Evolutionary conservation across 1,140 invertebrate genomes (phyloP), one percentile per base, ranked within the genome.

Genomic region (Zeugodacus cucurbitae): DNA sequence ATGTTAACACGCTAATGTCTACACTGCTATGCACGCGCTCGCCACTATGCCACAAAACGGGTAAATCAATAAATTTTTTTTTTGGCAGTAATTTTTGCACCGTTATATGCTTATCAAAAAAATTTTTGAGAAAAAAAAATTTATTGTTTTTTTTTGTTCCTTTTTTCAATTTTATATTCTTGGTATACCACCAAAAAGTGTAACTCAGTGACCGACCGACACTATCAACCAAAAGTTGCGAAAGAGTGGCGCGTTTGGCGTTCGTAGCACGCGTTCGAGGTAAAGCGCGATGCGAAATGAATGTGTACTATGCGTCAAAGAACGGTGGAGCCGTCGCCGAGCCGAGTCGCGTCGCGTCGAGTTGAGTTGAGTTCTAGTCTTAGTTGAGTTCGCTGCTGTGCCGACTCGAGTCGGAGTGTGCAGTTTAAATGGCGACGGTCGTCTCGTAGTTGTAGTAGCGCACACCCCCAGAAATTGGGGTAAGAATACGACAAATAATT

Each of bases 251-350:
- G 41, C 74, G 74, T 82, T 82, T 26, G 74, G 41, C 74, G 74
- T 82, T 82, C 74, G 74, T 82, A 82, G 37, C 74, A 82, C 41
- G 74, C 74, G 37, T 82, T 82, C 74, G 74, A 82, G 74, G 20
- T 82, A 82, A 82, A 82, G 74, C 74, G 74, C 74, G 74, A 82
- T 82, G 22, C 74, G 74, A 82, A 82, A 82, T 82, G 74, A 82
- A 48, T 82, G 74, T 82, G 74, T 26, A 41, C 74, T 34, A 48
- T 82, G 74, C 74, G 41, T 82, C 74, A 26, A 82, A 82, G 74
- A 82, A 34, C 41, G 22, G 22, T 37, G 74, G 74, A 82, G 74
- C 74, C 74, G 41, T 82, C 74, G 41, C 48, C 74, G 41, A 74
- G 34, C 34, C n/a, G 74, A 74, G 67, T 74, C 59, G 29, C 26